Base-by-base conservation (phyloP, 2,888 invertebrate species). In the Labia minor region DNA sequence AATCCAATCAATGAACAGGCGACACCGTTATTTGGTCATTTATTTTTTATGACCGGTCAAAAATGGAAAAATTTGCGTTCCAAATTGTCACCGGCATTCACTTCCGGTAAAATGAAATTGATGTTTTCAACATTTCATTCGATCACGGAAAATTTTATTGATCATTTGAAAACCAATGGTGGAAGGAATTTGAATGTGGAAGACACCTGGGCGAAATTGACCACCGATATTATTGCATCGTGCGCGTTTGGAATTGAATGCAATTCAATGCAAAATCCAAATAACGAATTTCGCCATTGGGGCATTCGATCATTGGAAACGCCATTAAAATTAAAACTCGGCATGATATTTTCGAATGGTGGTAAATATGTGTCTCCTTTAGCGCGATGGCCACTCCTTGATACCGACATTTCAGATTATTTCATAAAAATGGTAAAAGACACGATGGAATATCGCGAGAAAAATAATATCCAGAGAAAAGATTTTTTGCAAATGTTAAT, bases 171-270 rank as follows among this genome's bases (percentile, higher is more conserved):
- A 70, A 73, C 77, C 21, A 76, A 73, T 61, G 72, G 72, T 0
- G 69, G 69, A 62, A 74, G 74, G 37, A 65, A 71, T 8, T 73
- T 75, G 0, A 68, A 78, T 0, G 82, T 84, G 65, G 79, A 81
- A 18, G 82, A 83, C 63, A 79, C 82, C 67, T 80, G 82, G 70
- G 83, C 83, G 2, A 81, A 81, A 71, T 85, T 82, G 72, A 81
- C 83, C 0, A 84, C 85, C 75, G 85, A 85, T 73, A 83, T 85
- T 1, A 83, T 85, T 26, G 84, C 83, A 0, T 82, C 80, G 65
- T 81, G 83, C 67, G 85, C 84, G 11, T 85, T 85, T 73, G 85
- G 85, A 19, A 77, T 85, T n/a, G 81, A 84, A 69, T 82, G 83
- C 71, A 82, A 85, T 71, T 81, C 82, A 33, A 81, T 85, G 71